Percentiles rank a stretch among this genome's conserved stretches.
phyloP scores from a whole-genome alignment of 2,888 invertebrate species.

The Itoplectis maculator region DNA sequence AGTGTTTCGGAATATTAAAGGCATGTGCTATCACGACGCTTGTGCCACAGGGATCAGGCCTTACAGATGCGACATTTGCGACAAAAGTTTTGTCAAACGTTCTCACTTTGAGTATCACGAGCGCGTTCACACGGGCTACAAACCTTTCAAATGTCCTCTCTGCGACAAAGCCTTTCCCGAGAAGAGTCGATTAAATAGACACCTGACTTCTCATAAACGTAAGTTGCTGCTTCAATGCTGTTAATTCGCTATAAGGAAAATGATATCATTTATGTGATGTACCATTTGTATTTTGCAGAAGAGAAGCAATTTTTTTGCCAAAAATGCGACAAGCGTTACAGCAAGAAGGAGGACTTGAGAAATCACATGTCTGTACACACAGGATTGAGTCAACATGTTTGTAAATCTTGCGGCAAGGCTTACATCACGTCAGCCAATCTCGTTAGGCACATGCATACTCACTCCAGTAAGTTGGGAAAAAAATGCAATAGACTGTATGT shows the following conservation, averaged over 20 bases:
- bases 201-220: slow-evolving; percentile 85
- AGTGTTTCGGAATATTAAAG: slow-evolving; percentile 87
- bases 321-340: slow-evolving; percentile 87
- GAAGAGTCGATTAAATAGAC: slow-evolving; percentile 89
- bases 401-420: slow-evolving; percentile 88
- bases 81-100: slow-evolving; percentile 87
- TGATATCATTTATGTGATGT: background rate
- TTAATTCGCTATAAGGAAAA: slow-evolving; percentile 1
- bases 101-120: slow-evolving; percentile 91
- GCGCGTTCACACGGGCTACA: slow-evolving; percentile 88
- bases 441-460: slow-evolving; percentile 89
- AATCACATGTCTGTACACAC: slow-evolving; percentile 86
- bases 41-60: slow-evolving; percentile 84
- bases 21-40: slow-evolving; percentile 80
- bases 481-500: background rate
- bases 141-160: slow-evolving; percentile 87
- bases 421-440: slow-evolving; percentile 90
- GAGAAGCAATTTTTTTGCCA: slow-evolving; percentile 87
- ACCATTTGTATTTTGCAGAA: slow-evolving; percentile 80
- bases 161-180: slow-evolving; percentile 90
- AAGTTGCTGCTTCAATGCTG: slow-evolving; percentile 51
- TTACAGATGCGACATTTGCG: slow-evolving; percentile 85
- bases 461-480: slow-evolving; percentile 86
- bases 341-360: slow-evolving; percentile 87
- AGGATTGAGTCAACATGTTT: slow-evolving; percentile 86